Evolutionary conservation across 2,113 vertebrate genomes (phyloP).

Genomic region (Rhinoptilus africanus): DNA sequence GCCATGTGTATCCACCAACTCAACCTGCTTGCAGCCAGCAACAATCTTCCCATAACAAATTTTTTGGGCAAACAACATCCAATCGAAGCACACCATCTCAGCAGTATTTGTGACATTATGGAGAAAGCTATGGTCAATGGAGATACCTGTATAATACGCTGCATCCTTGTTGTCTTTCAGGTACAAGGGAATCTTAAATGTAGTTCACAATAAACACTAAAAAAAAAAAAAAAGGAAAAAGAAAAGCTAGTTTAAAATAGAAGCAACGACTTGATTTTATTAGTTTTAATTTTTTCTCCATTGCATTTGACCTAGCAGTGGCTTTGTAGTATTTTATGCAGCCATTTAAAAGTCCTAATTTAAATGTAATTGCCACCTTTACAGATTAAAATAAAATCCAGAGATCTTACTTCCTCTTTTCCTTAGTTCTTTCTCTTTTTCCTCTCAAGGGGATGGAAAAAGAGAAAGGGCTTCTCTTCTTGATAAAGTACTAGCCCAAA

Average conservation of each 20-base stretch:
- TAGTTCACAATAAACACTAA: neutral
- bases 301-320: neutral
- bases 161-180: slow-evolving; percentile 97
- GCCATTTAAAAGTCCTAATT: neutral
- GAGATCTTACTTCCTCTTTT: neutral
- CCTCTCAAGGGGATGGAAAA: neutral
- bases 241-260: neutral
- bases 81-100: slow-evolving; percentile 93
- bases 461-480: neutral
- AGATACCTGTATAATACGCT: slow-evolving; percentile 94
- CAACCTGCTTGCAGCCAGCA: slow-evolving; percentile 90
- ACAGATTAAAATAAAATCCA: neutral
- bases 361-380: neutral
- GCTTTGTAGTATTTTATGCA: neutral
- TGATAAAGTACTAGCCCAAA: neutral
- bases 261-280: neutral
- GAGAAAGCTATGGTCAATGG: slow-evolving; percentile 98
- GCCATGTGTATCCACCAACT: slow-evolving; percentile 99
- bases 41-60: slow-evolving; percentile 84
- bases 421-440: neutral
- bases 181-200: slow-evolving; percentile 55
- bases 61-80: slow-evolving; percentile 94
- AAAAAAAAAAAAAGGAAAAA: neutral
- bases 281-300: neutral
- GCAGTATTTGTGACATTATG: slow-evolving; percentile 98